A percentile compares a stretch with the other conserved stretches of the same genome.
Evolutionary conservation across 2,888 invertebrate genomes (phyloP).

Genomic region (Eledone cirrhosa): DNA sequence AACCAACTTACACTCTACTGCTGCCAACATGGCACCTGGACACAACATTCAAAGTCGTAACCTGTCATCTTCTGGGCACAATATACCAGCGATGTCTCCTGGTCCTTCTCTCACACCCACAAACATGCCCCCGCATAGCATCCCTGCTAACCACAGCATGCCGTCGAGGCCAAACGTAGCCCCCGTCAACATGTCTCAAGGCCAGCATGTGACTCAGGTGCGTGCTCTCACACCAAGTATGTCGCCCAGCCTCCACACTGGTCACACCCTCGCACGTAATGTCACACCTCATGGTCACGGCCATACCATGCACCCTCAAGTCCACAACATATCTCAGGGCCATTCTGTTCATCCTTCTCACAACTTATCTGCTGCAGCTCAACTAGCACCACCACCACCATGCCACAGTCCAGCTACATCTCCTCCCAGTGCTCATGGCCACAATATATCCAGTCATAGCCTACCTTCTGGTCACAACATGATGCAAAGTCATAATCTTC

Average conservation of each 20-base stretch:
- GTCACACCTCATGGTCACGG: slow-evolving; percentile 15
- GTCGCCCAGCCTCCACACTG: slow-evolving; percentile 1
- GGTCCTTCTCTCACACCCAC: slow-evolving; percentile 4
- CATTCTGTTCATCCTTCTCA: slow-evolving; percentile 21
- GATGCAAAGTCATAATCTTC: slow-evolving; percentile 21
- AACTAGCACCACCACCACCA: not conserved
- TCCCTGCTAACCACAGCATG: slow-evolving; percentile 8
- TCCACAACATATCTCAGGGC: not conserved
- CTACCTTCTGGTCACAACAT: slow-evolving; percentile 15
- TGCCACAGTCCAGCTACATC: not conserved
- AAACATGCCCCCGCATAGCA: slow-evolving; percentile 25
- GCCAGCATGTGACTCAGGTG: slow-evolving; percentile 11
- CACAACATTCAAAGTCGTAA: not conserved
- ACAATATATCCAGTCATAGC: not conserved
- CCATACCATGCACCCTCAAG: not conserved
- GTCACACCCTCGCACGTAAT: not conserved
- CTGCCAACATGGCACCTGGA: slow-evolving; percentile 3
- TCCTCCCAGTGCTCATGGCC: slow-evolving; percentile 1
- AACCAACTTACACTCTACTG: no score
- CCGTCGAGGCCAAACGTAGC: no score
- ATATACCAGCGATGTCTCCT: slow-evolving; percentile 16
- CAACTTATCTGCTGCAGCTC: not conserved
- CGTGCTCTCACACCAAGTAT: slow-evolving; percentile 1
- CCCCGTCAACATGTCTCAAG: slow-evolving; percentile 16
- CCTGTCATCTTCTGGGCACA: slow-evolving; percentile 1